Evolutionary conservation across 2,888 invertebrate species (phyloP), one percentile per base, ranked within the genome.

Genomic region (Brachylomia viminalis): DNA sequence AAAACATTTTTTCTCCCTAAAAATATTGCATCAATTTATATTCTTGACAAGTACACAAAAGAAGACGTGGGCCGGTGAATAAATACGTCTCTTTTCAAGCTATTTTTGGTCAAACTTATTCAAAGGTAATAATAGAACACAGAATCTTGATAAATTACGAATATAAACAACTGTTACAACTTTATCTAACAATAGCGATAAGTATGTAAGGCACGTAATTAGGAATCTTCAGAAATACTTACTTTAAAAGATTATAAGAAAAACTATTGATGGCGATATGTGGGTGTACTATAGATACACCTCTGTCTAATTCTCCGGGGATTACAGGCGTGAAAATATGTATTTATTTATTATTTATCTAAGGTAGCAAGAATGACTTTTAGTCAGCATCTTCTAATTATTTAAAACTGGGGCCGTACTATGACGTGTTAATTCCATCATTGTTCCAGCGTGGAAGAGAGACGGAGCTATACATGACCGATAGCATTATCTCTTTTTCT

Each of bases 81-180:
- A 45, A 42, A 72, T 23, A 47, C 8, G 67, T n/a, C 17, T 66
- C 61, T 45, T 82, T 27, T 71, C 27, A 33, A 75, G 56, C 74
- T 79, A 81, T 86, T 87, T 87, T 85, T 86, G 83, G 87, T 82
- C 79, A 69, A 70, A 67, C 72, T 87, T 89, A 89, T 90, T 91
- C 90, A 90, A 83, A 90, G 54, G n/a, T 77, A 42, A 30, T 59
- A 70, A 72, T 49, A 52, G 49, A 65, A 56, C n/a, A 47, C 33
- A 52, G 47, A 58, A n/a, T 87, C 88, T 83, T 90, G 89, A 92
- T 88, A 87, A 89, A 92, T 90, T 79, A 82, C 78, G 68, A 72
- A 87, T 89, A 67, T 38, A 62, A 72, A 74, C 20, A 33, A 30
- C 13, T 17, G n/a, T 42, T 54, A 7, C 20, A 20, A 56, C 20